phyloP scores from a whole-genome alignment of 2,113 vertebrate species.

The Anguilla rostrata region DNA sequence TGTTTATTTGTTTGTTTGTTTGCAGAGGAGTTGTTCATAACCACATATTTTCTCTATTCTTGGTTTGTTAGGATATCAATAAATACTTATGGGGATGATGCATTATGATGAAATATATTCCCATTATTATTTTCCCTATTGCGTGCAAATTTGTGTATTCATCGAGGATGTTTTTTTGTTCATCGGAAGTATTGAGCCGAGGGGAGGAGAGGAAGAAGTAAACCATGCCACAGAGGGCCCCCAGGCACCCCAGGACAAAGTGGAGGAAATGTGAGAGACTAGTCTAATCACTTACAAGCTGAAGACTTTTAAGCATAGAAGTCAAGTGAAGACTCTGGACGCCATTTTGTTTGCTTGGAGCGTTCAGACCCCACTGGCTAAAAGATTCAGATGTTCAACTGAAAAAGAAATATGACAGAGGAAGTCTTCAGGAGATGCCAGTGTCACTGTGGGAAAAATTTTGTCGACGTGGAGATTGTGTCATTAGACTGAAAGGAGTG shows the following conservation, averaged over 20 bases:
- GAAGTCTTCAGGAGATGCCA: background rate
- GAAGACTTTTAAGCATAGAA: too few relatives aligned
- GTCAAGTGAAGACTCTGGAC: background rate
- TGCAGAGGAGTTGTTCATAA: background rate
- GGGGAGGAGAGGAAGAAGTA: slow-evolving; percentile 72
- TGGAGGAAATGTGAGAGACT: slow-evolving; percentile 70
- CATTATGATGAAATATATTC: background rate
- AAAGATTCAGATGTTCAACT: background rate
- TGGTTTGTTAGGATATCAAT: background rate
- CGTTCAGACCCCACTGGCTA: background rate
- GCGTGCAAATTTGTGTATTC: too few relatives aligned
- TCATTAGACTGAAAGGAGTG: background rate
- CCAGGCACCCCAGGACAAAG: slow-evolving; percentile 67
- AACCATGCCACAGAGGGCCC: slow-evolving; percentile 66
- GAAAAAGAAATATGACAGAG: too few relatives aligned
- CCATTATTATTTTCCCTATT: too few relatives aligned
- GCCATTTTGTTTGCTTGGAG: background rate
- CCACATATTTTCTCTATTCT: background rate
- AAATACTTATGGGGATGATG: background rate
- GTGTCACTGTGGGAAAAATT: background rate
- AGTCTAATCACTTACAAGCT: background rate
- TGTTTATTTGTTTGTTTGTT: background rate
- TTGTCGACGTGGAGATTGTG: background rate
- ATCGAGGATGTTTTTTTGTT: too few relatives aligned
- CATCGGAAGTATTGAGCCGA: too few relatives aligned